A percentile compares a stretch with the other conserved stretches of the same genome.
Conservation (phyloP, 2,888 invertebrate genomes). For the Nasonia oneida region DNA sequence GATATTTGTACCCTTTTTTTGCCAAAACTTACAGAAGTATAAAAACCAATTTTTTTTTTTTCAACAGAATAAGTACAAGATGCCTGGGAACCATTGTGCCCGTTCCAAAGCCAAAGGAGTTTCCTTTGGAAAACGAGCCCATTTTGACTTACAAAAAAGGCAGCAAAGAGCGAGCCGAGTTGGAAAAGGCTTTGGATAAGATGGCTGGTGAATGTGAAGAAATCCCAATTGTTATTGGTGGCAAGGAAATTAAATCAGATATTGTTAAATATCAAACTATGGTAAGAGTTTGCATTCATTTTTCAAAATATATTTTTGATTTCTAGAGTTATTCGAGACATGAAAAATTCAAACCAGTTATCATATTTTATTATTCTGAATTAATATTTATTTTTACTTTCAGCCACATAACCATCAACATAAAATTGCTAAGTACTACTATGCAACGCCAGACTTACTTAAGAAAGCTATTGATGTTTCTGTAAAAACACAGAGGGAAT, state of each 20-base stretch:
- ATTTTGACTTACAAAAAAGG: slow-evolving; percentile 90
- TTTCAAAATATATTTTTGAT: slow-evolving; percentile 10
- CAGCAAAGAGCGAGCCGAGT: slow-evolving; percentile 88
- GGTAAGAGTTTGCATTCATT: slow-evolving; percentile 76
- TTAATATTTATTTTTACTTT: slow-evolving; percentile 38
- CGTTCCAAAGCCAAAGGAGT: slow-evolving; percentile 84
- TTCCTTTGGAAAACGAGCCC: slow-evolving; percentile 89
- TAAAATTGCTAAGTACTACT: slow-evolving; percentile 94
- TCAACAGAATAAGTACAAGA: slow-evolving; percentile 78
- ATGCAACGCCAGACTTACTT: slow-evolving; percentile 92
- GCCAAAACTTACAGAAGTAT: neutral
- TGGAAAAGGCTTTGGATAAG: slow-evolving; percentile 86
- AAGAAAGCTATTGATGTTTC: slow-evolving; percentile 91
- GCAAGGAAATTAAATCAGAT: slow-evolving; percentile 89
- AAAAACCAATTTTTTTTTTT: slow-evolving; percentile 29
- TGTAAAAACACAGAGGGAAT: slow-evolving; percentile 88
- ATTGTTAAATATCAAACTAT: slow-evolving; percentile 89
- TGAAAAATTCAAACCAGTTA: neutral
- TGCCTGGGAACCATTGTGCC: slow-evolving; percentile 85
- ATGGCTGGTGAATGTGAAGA: slow-evolving; percentile 87
- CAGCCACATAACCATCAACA: slow-evolving; percentile 95
- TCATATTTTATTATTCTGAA: neutral
- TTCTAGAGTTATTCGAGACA: neutral
- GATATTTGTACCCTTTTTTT: slow-evolving; percentile 57
- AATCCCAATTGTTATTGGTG: slow-evolving; percentile 98